These are phyloP conservation scores for Phalacrocorax aristotelis DNA, from an alignment of 2,113 vertebrate species.

Conservation along the genomic window DNA sequence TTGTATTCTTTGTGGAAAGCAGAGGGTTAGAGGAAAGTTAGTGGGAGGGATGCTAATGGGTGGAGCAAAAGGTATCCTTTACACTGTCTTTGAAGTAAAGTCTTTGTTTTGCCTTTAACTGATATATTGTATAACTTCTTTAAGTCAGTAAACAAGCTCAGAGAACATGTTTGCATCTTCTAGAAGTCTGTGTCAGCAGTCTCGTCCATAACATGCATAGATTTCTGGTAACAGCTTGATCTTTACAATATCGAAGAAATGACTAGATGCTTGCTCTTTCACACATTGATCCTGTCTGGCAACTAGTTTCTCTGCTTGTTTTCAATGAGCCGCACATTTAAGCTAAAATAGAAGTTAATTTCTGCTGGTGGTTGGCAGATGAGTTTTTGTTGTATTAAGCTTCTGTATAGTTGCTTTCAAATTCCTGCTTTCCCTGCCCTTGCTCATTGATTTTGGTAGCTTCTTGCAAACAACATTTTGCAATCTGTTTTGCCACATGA, in stretches of 20 bases:
- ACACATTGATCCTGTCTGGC: not conserved
- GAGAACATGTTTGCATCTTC: fast-evolving
- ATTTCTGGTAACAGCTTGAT: not conserved
- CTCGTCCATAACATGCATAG: not conserved
- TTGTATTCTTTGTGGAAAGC: not conserved
- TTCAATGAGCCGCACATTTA: not conserved
- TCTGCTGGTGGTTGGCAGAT: not conserved
- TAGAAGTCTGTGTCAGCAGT: not conserved
- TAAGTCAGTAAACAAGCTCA: not conserved
- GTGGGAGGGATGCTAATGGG: not conserved
- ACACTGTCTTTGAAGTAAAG: not conserved
- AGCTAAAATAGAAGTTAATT: not conserved
- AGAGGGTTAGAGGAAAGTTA: not conserved
- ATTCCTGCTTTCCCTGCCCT: not conserved
- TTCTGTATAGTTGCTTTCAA: not conserved
- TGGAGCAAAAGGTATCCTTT: not conserved
- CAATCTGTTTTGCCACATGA: not conserved
- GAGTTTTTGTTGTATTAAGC: not conserved
- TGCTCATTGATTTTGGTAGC: not conserved
- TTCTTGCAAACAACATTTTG: not conserved
- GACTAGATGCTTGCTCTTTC: not conserved
- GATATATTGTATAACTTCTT: not conserved
- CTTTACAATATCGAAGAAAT: not conserved
- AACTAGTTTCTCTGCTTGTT: not conserved
- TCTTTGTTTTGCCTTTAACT: not conserved